Conservation (phyloP, 2,888 invertebrate species). For the Hirtodrosophila alboralis region DNA sequence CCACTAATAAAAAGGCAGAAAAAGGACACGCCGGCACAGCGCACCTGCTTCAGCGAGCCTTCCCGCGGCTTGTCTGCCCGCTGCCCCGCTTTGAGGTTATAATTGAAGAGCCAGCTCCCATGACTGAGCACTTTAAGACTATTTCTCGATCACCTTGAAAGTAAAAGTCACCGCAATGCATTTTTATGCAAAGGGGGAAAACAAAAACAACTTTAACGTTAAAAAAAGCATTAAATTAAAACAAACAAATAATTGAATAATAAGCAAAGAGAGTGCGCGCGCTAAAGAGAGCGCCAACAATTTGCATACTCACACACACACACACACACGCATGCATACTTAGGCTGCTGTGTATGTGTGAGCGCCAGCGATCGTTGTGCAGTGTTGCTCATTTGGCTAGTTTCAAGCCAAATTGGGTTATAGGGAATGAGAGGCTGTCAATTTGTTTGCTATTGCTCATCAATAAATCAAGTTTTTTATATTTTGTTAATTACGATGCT, state of each 20-base stretch:
- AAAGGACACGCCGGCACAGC: slow-evolving; percentile 40
- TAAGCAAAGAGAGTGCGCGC: slow-evolving; percentile 55
- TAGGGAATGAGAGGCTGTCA: too few relatives aligned
- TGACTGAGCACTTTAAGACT: slow-evolving; percentile 61
- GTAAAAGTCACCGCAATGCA: slow-evolving; percentile 72
- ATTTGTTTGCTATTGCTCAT: too few relatives aligned
- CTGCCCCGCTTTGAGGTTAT: slow-evolving; percentile 25
- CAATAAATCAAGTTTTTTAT: too few relatives aligned
- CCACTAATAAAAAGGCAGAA: slow-evolving; percentile 45
- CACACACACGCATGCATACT: slow-evolving; percentile 3
- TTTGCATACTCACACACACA: slow-evolving; percentile 53
- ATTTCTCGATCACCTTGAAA: slow-evolving; percentile 73
- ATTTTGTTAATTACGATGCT: too few relatives aligned
- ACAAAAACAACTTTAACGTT: slow-evolving; percentile 52
- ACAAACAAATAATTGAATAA: slow-evolving; percentile 79
- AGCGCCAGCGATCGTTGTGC: slow-evolving; percentile 13
- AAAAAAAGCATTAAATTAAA: slow-evolving; percentile 77
- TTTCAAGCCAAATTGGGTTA: too few relatives aligned
- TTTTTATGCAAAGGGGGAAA: slow-evolving; percentile 76
- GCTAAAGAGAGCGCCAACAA: slow-evolving; percentile 35
- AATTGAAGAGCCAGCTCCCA: slow-evolving; percentile 60
- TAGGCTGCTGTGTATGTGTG: neutral
- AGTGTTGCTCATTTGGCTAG: too few relatives aligned
- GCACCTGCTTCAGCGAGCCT: slow-evolving; percentile 48
- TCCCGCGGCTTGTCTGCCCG: too few relatives aligned